A percentile compares a stretch with the other conserved stretches of the same genome.
Evolutionary conservation across 2,113 vertebrate genomes (phyloP).

Genomic region (Microtus pennsylvanicus): DNA sequence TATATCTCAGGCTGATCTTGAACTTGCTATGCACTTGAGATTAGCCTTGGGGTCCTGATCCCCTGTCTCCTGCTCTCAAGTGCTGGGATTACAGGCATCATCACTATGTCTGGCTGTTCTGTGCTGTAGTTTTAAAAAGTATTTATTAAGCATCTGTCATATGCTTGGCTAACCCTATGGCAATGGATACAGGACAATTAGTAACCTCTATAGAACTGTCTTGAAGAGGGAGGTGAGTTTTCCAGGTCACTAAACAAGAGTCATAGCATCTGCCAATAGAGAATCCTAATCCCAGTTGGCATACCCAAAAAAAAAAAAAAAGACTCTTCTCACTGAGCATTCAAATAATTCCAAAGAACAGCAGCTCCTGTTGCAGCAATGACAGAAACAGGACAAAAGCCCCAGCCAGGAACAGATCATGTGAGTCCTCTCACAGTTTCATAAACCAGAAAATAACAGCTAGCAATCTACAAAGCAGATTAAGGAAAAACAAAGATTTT

Average conservation of each 20-base stretch:
- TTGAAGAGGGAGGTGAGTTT: neutral
- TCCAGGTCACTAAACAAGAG: slow-evolving; percentile 9
- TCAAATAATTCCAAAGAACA: neutral
- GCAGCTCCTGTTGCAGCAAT: neutral
- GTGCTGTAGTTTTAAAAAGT: neutral
- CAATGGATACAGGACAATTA: neutral
- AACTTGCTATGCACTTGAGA: neutral
- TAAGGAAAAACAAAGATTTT: slow-evolving; percentile 40
- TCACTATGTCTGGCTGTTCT: neutral
- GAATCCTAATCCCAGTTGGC: neutral
- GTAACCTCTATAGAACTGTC: neutral
- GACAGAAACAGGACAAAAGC: neutral
- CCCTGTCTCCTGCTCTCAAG: neutral
- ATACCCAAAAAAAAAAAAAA: neutral
- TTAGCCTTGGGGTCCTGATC: neutral
- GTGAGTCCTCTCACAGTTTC: neutral
- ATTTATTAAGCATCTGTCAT: neutral
- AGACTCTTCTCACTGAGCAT: neutral
- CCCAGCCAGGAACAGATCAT: neutral
- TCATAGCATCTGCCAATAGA: neutral
- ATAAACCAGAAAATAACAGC: neutral
- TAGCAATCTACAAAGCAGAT: slow-evolving; percentile 10
- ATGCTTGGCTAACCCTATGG: neutral
- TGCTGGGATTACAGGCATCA: neutral
- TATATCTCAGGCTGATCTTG: neutral